A percentile compares a stretch with the other conserved stretches of the same genome.
Evolutionary conservation across 1,140 invertebrate genomes (phyloP).

Genomic region (Drosophila rhopaloa): DNA sequence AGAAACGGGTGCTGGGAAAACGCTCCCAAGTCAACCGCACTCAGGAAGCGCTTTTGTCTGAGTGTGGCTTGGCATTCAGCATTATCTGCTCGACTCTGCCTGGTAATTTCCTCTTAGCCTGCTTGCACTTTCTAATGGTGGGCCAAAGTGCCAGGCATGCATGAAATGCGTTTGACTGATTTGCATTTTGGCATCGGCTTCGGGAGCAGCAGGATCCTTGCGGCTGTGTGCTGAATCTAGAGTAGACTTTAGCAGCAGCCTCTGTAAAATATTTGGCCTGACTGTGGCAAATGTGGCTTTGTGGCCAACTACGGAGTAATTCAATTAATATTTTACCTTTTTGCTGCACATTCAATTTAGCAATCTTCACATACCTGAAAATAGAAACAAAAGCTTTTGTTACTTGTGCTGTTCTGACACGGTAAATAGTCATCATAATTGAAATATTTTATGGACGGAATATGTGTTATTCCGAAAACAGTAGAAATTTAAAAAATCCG

Average conservation of each 20-base stretch:
- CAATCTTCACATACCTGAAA: slow-evolving; percentile 56
- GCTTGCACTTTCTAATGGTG: background rate
- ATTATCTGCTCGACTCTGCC: slow-evolving; percentile 24
- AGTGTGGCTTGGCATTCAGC: slow-evolving; percentile 26
- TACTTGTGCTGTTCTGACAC: slow-evolving; percentile 7
- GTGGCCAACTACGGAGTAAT: slow-evolving; percentile 38
- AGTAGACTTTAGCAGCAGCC: slow-evolving; percentile 16
- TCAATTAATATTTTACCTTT: slow-evolving; percentile 45
- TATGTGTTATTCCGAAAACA: background rate
- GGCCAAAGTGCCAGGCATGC: slow-evolving; percentile 51
- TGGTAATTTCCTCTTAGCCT: slow-evolving; percentile 24
- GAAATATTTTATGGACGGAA: background rate
- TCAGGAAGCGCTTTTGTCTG: slow-evolving; percentile 31
- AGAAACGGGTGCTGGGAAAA: slow-evolving; percentile 5
- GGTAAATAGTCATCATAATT: background rate
- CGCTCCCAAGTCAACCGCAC: slow-evolving; percentile 16
- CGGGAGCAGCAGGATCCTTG: slow-evolving; percentile 30
- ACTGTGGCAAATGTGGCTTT: slow-evolving; percentile 45
- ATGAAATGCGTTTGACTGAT: slow-evolving; percentile 76
- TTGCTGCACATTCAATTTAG: slow-evolving; percentile 21
- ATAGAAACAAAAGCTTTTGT: slow-evolving; percentile 18
- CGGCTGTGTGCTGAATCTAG: slow-evolving; percentile 24
- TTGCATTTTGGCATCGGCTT: slow-evolving; percentile 57
- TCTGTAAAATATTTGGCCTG: slow-evolving; percentile 39
- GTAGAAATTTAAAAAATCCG: background rate